Percentiles rank a stretch among this genome's conserved stretches.
phyloP scores from a whole-genome alignment of 2,113 vertebrate species.

The Saguinus imperator region DNA sequence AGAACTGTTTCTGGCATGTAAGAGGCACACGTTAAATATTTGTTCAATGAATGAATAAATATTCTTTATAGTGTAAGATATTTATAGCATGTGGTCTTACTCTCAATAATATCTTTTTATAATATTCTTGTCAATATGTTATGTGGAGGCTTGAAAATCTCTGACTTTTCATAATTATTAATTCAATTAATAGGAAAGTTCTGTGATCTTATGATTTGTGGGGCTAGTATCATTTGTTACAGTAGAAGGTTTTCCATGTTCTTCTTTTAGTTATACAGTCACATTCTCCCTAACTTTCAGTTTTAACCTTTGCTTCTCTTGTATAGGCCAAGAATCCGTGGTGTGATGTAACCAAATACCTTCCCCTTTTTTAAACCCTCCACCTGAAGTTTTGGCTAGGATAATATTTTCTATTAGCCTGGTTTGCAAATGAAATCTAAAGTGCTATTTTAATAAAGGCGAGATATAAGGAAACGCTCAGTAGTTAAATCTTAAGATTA shows the following conservation, averaged over 20 bases:
- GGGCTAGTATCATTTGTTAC: background rate
- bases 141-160: background rate
- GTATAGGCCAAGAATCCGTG: background rate
- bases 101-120: background rate
- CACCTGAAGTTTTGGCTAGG: background rate
- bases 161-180: background rate
- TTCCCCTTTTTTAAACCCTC: background rate
- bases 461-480: background rate
- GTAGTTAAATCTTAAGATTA: background rate
- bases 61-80: slow-evolving; percentile 8
- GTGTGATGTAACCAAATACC: background rate
- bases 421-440: slow-evolving; percentile 28
- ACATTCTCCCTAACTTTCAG: background rate
- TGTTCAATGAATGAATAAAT: background rate
- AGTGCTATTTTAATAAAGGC: slow-evolving; percentile 27
- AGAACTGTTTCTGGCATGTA: background rate
- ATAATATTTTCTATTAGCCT: slow-evolving; percentile 34
- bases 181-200: background rate
- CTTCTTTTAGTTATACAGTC: background rate
- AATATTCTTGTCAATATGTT: background rate
- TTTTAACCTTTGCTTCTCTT: slow-evolving; percentile 34
- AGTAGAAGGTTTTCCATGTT: background rate
- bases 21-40: background rate
- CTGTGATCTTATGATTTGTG: background rate
- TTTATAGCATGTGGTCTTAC: background rate